phyloP scores from a whole-genome alignment of 1,140 invertebrate species.

The Drosophila equinoxialis region DNA sequence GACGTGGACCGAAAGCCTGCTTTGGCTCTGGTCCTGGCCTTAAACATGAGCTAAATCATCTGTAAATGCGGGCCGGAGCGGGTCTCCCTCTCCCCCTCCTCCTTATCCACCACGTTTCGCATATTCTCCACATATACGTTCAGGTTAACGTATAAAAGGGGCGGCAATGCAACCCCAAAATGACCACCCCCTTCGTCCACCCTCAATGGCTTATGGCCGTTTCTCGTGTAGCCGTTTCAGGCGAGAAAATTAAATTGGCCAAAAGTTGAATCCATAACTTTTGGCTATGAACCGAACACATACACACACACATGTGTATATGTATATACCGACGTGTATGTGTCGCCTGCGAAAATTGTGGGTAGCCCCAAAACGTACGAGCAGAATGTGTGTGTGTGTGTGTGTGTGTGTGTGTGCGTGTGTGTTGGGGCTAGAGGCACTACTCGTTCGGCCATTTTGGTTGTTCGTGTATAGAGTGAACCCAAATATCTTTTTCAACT shows the following conservation, averaged over 20 bases:
- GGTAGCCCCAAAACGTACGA: conserved; percentile 43
- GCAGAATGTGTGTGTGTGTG: not conserved
- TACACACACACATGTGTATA: conserved; percentile 22
- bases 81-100: conserved; percentile 16
- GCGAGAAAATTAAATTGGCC: conserved; percentile 82
- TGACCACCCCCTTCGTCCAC: not conserved
- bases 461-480: conserved; percentile 16
- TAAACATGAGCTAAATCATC: conserved; percentile 81
- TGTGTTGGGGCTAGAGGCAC: conserved; percentile 15
- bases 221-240: conserved; percentile 74
- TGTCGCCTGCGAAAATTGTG: conserved; percentile 72
- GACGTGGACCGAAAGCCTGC: not conserved
- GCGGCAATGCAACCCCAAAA: not conserved
- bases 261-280: conserved; percentile 83
- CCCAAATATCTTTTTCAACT: conserved; percentile 43
- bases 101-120: conserved; percentile 25
- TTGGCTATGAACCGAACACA: conserved; percentile 76
- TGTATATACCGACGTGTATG: not conserved
- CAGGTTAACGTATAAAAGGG: conserved; percentile 1
- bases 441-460: conserved; percentile 63
- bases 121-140: conserved; percentile 26
- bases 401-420: not conserved
- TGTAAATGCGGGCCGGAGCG: conserved; percentile 74
- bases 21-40: conserved; percentile 45
- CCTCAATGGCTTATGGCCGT: not conserved